A percentile compares a stretch with the other conserved stretches of the same genome.
phyloP scores from a whole-genome alignment of 2,888 invertebrate genomes.

The Epinotia ramella region DNA sequence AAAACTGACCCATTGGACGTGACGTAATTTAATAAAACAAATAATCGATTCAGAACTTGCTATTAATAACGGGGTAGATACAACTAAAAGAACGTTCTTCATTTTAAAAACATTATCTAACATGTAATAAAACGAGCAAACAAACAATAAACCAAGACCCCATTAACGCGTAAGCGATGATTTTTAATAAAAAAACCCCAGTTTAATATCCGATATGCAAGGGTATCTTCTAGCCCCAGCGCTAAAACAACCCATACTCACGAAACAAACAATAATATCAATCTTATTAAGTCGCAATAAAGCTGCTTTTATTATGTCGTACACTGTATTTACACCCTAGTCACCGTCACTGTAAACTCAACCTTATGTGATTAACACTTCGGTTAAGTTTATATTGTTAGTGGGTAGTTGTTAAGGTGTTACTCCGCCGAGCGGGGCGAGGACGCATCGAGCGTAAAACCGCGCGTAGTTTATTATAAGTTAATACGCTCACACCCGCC shows the following conservation, averaged over 20 bases:
- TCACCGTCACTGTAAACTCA: conserved; percentile 34
- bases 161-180: conserved; percentile 72
- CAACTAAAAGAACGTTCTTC: neutral
- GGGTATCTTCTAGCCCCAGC: conserved; percentile 56
- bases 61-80: neutral
- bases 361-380: neutral
- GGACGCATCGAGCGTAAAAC: conserved; percentile 69
- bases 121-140: conserved; percentile 50
- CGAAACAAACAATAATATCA: conserved; percentile 1
- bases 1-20: no score
- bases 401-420: conserved; percentile 52
- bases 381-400: conserved; percentile 39
- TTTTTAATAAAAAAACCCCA: conserved; percentile 78
- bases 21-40: neutral
- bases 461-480: conserved; percentile 81
- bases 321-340: neutral
- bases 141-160: conserved; percentile 63
- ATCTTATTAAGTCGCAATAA: conserved; percentile 27
- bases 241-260: conserved; percentile 45
- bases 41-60: conserved; percentile 14
- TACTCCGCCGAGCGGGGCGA: conserved; percentile 47
- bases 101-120: conserved; percentile 36
- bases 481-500: conserved; percentile 76
- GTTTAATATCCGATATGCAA: conserved; percentile 72
- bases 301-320: conserved; percentile 15